Percentiles rank a stretch among this genome's conserved stretches.
phyloP scores from a whole-genome alignment of 2,113 vertebrate species.

The Cyanocitta stelleri region DNA sequence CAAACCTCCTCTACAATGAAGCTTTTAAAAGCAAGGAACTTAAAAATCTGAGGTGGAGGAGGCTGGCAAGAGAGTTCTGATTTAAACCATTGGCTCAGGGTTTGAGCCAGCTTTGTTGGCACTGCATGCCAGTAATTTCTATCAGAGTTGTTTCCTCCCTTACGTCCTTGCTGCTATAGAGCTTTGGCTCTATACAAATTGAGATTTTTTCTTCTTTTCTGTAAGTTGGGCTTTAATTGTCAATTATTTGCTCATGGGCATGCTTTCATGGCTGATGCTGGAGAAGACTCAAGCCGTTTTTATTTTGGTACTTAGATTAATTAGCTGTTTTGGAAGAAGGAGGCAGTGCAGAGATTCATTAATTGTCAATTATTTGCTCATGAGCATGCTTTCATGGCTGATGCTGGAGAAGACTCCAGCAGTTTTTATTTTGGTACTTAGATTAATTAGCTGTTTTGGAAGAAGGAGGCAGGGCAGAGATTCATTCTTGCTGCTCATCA shows the following conservation, averaged over 20 bases:
- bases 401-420: constrained; percentile 1
- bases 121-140: background rate
- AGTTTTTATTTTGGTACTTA: constrained; percentile 58
- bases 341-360: constrained; percentile 16
- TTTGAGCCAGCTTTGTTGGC: background rate
- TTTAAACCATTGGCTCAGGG: background rate
- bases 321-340: constrained; percentile 21
- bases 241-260: constrained; percentile 12
- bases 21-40: background rate
- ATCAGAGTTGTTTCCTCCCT: background rate
- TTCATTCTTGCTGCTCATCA: constrained; percentile 44
- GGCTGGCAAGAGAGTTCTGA: background rate
- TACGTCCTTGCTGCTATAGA: background rate
- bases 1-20: background rate
- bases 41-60: background rate
- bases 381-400: background rate
- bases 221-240: constrained; percentile 7
- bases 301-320: constrained; percentile 61
- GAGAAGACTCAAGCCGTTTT: constrained; percentile 39
- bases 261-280: background rate
- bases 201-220: background rate
- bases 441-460: constrained; percentile 54
- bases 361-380: background rate
- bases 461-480: background rate
- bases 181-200: background rate